Conservation (phyloP, 1,140 invertebrate species). For the Hypothenemus hampei region DNA sequence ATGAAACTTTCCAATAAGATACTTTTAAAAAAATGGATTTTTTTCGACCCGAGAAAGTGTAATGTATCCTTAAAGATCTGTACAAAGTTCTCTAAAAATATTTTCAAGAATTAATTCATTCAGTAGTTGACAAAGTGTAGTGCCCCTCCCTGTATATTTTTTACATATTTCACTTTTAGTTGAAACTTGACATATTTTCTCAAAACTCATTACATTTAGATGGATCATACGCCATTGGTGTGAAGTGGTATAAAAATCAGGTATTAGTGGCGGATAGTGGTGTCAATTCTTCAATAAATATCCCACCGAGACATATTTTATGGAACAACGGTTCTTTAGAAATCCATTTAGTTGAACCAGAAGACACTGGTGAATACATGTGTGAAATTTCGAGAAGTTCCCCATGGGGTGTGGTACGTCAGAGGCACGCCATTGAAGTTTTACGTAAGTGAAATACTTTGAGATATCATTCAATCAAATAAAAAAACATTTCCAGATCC, state of each 20-base stretch:
- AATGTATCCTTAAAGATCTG: too few relatives aligned
- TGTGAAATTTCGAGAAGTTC: constrained; percentile 60
- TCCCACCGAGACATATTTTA: constrained; percentile 55
- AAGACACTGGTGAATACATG: constrained; percentile 68
- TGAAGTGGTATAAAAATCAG: constrained; percentile 57
- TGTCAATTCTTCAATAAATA: constrained; percentile 45
- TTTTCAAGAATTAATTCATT: too few relatives aligned
- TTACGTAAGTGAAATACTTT: constrained; percentile 54
- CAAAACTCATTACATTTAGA: too few relatives aligned
- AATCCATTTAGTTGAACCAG: constrained; percentile 54
- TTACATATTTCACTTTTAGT: too few relatives aligned
- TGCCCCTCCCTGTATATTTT: too few relatives aligned
- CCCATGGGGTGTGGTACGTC: constrained; percentile 57
- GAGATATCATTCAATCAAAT: background rate
- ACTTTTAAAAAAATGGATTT: too few relatives aligned
- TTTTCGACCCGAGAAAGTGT: too few relatives aligned
- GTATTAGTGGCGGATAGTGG: constrained; percentile 59
- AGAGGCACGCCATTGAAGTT: constrained; percentile 70
- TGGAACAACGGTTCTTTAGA: constrained; percentile 67
- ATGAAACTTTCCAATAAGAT: too few relatives aligned
- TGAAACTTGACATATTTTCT: too few relatives aligned
- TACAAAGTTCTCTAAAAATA: too few relatives aligned
- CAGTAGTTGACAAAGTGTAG: too few relatives aligned
- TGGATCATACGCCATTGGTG: constrained; percentile 30
- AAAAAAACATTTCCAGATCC: constrained; percentile 52